phyloP scores from a whole-genome alignment of 2,888 invertebrate genomes.

The Agonopterix heracliana region DNA sequence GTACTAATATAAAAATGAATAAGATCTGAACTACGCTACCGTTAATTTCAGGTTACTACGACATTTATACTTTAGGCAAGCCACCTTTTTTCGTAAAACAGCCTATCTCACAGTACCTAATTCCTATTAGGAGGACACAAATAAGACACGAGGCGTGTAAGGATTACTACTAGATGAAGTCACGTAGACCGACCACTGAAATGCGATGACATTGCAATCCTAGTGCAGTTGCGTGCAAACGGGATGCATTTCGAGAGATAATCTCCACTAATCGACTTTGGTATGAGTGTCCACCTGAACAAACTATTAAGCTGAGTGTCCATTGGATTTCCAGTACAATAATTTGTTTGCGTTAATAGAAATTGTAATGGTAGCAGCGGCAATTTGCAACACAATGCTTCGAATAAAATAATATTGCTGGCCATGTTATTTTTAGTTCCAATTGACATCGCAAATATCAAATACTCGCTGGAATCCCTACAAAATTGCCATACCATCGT shows the following conservation, averaged over 20 bases:
- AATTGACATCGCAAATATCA: too few species aligned
- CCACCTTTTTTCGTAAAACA: too few species aligned
- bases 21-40: too few species aligned
- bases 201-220: slow-evolving; percentile 70
- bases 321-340: neutral
- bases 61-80: too few species aligned
- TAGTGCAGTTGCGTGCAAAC: slow-evolving; percentile 45
- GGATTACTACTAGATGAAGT: slow-evolving; percentile 66
- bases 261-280: slow-evolving; percentile 33
- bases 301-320: slow-evolving; percentile 1
- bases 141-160: slow-evolving; percentile 6
- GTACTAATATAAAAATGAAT: too few species aligned
- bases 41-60: too few species aligned
- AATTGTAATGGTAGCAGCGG: neutral
- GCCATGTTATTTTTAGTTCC: too few species aligned
- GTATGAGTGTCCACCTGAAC: slow-evolving; percentile 3
- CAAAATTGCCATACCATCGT: too few species aligned
- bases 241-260: slow-evolving; percentile 29
- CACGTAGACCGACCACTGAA: slow-evolving; percentile 55
- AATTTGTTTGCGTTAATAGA: neutral
- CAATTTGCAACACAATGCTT: neutral
- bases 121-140: too few species aligned
- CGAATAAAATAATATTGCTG: too few species aligned
- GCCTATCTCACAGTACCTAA: too few species aligned
- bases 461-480: too few species aligned